phyloP scores from a whole-genome alignment of 1,140 invertebrate species.

The Ganaspis sp. region DNA sequence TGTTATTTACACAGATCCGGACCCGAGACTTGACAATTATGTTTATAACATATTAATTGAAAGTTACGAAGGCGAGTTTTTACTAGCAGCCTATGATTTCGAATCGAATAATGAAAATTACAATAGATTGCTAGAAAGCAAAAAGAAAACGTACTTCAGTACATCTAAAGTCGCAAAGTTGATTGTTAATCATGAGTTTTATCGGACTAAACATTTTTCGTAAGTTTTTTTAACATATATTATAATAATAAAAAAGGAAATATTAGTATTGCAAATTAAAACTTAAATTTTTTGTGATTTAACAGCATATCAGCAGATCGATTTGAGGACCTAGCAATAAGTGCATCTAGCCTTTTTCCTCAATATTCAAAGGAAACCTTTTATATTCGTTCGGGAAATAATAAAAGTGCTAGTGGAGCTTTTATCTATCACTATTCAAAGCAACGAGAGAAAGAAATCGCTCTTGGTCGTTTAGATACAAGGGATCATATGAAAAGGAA shows the following conservation, averaged over 20 bases:
- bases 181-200: constrained; percentile 35
- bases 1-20: too few species aligned
- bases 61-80: constrained; percentile 33
- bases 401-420: constrained; percentile 36
- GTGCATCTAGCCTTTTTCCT: constrained; percentile 30
- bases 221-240: constrained; percentile 29
- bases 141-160: constrained; percentile 36
- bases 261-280: neutral
- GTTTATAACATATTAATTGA: constrained; percentile 27
- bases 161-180: constrained; percentile 39
- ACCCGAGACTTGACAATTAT: constrained; percentile 28
- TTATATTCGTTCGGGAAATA: constrained; percentile 27
- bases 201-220: neutral
- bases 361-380: neutral
- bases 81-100: constrained; percentile 33
- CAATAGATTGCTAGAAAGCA: constrained; percentile 25
- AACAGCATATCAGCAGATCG: constrained; percentile 32
- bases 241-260: too few species aligned
- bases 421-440: constrained; percentile 30
- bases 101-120: constrained; percentile 30
- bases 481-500: neutral
- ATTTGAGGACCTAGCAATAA: constrained; percentile 24
- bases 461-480: constrained; percentile 15
- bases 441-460: constrained; percentile 41
- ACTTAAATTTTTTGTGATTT: neutral